A percentile compares a stretch with the other conserved stretches of the same genome.
phyloP scores from a whole-genome alignment of 2,113 vertebrate species.

The Poeciliopsis occidentalis region DNA sequence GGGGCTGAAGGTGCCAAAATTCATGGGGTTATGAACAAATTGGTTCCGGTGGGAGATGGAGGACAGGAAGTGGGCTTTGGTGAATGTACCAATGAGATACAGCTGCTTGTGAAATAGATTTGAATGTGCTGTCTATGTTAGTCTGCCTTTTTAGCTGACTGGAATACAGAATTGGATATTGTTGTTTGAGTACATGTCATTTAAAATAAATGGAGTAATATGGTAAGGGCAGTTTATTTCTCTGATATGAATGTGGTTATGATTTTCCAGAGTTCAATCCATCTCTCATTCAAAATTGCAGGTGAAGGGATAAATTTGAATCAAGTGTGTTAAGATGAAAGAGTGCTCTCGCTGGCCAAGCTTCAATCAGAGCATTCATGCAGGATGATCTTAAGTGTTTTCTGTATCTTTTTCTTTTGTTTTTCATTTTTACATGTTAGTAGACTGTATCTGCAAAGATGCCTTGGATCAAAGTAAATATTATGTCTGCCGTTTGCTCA shows the following conservation, averaged over 20 bases:
- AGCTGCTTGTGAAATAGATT: conserved; percentile 45
- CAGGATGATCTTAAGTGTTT: background rate
- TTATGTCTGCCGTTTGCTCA: too few relatives aligned
- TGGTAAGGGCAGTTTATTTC: conserved; percentile 14
- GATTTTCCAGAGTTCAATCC: background rate
- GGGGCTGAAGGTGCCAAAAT: conserved; percentile 59
- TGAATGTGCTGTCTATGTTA: conserved; percentile 28
- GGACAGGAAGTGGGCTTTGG: conserved; percentile 74
- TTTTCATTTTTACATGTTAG: background rate
- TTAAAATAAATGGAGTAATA: conserved; percentile 30
- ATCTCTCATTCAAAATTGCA: background rate
- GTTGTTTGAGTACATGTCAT: conserved; percentile 19
- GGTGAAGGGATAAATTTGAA: background rate
- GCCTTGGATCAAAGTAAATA: too few relatives aligned
- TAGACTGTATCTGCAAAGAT: background rate
- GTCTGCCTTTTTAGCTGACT: conserved; percentile 48
- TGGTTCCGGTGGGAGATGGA: conserved; percentile 72
- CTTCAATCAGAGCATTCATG: background rate
- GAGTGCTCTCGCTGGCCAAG: background rate
- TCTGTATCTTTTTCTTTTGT: background rate
- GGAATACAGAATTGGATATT: conserved; percentile 19
- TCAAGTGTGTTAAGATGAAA: background rate
- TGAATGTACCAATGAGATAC: conserved; percentile 73
- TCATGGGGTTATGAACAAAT: conserved; percentile 76
- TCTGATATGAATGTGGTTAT: conserved; percentile 9